Base-by-base conservation (phyloP, 2,113 vertebrate genomes). In the Ammodytes dubius region DNA sequence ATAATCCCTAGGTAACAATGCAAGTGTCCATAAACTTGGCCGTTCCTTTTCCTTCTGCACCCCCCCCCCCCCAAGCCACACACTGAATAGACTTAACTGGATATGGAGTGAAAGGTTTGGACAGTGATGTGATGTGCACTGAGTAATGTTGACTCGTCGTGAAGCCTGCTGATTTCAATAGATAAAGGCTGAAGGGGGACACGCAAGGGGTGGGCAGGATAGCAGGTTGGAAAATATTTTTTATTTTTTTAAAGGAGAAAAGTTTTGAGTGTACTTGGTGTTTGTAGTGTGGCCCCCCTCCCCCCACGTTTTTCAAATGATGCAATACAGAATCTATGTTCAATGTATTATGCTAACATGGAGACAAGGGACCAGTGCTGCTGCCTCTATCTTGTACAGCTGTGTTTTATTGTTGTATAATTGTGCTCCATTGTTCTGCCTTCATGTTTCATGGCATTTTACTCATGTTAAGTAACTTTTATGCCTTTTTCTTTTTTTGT, bases 1-100 rank as follows among this genome's bases (percentile, higher is more conserved):
- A 53, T 74, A 77, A 88, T 85, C 65, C 58, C 47, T 59, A 58
- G 54, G 49, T 78, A 80, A 90, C 85, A 84, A 89, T 83, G 69
- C 56, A 76, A 82, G 83, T 81, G n/a, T 77, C 67, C 63, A 27
- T 27, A 85, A 87, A 79, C 77, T 52, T 58, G 43, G 14, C 17
- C 2, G 5, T 7, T 67, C 56, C 60, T 35, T 9, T 63, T 60
- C 46, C 37, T 13, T 42, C 19, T 66, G 9, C 6, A 19, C 5
- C 27, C 56, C 60, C 46, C 37, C 13, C 46, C 19, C 60, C 10
- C 6, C n/a, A 3, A 13, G 70, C 72, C 52, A 17, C 8, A 5
- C 11, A 2, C 14, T 77, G 66, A 80, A 72, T 69, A 63, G 56
- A 76, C 50, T 27, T 12, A 17, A 68, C 47, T 60, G 67, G n/a